A percentile compares a stretch with the other conserved stretches of the same genome.
phyloP scores from a whole-genome alignment of 2,113 vertebrate species.

The Dasyprocta punctata region DNA sequence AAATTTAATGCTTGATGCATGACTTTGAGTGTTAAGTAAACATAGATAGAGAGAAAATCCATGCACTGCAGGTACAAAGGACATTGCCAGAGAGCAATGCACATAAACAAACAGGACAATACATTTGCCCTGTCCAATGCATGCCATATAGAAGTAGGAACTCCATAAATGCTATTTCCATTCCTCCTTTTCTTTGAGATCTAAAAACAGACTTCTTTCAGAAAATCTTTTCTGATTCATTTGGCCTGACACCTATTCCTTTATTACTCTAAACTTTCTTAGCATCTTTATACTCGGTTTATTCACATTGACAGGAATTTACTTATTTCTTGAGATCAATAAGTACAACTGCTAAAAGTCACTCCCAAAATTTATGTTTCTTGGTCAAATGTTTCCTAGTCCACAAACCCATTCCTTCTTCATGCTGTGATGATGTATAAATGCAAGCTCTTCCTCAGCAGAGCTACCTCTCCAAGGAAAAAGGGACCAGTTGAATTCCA shows the following conservation, averaged over 20 bases:
- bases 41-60: neutral
- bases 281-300: neutral
- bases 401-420: neutral
- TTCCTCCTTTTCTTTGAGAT: neutral
- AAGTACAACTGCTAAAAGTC: neutral
- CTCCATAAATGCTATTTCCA: neutral
- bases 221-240: neutral
- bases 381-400: neutral
- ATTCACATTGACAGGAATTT: neutral
- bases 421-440: neutral
- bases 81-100: neutral
- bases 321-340: slow-evolving; percentile 31
- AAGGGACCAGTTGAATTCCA: neutral
- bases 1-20: neutral
- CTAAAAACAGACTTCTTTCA: neutral
- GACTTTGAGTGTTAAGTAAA: neutral
- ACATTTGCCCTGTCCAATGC: neutral
- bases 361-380: neutral
- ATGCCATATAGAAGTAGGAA: neutral
- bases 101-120: neutral
- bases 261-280: neutral
- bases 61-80: neutral
- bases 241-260: neutral
- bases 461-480: neutral
- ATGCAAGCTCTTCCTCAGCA: neutral